Percentiles rank a stretch among this genome's conserved stretches.
Conservation (phyloP, 2,797 vertebrate species). For the Ceryle rudis region DNA sequence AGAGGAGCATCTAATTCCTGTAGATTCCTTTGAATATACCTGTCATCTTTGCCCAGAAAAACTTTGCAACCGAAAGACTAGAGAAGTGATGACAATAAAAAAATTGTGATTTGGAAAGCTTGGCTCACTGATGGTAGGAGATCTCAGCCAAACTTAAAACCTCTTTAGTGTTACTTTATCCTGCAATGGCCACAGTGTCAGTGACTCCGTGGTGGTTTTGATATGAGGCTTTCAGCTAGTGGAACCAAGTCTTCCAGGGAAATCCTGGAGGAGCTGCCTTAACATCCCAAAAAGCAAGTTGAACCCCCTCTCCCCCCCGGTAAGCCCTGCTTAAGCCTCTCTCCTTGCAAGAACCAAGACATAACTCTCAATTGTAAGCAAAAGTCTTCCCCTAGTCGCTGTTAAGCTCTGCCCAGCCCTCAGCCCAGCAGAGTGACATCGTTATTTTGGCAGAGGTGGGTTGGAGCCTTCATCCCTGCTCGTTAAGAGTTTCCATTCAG, state of each 20-base stretch:
- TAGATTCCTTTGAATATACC: background rate
- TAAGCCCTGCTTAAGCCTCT: conserved; percentile 28
- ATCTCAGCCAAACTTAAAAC: conserved; percentile 34
- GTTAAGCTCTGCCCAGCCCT: conserved; percentile 22
- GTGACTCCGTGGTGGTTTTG: background rate
- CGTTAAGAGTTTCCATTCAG: conserved; percentile 64
- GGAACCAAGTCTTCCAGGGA: conserved; percentile 39
- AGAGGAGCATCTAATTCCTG: conserved; percentile 55
- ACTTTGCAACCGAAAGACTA: background rate
- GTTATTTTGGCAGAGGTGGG: background rate
- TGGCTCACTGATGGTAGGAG: background rate
- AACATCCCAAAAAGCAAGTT: conserved; percentile 49
- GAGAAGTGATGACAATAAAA: background rate
- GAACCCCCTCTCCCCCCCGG: background rate
- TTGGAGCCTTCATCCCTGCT: conserved; percentile 57
- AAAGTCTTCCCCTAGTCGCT: conserved; percentile 55
- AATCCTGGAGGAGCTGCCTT: conserved; percentile 29
- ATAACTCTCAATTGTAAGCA: background rate
- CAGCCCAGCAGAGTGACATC: background rate
- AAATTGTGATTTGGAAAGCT: background rate
- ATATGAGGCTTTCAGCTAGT: background rate
- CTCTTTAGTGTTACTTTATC: conserved; percentile 33
- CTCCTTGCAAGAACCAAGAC: conserved; percentile 45
- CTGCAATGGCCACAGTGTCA: background rate
- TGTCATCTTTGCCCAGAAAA: background rate